phyloP scores from a whole-genome alignment of 2,113 vertebrate genomes.

The mouse (Mus musculus) region DNA sequence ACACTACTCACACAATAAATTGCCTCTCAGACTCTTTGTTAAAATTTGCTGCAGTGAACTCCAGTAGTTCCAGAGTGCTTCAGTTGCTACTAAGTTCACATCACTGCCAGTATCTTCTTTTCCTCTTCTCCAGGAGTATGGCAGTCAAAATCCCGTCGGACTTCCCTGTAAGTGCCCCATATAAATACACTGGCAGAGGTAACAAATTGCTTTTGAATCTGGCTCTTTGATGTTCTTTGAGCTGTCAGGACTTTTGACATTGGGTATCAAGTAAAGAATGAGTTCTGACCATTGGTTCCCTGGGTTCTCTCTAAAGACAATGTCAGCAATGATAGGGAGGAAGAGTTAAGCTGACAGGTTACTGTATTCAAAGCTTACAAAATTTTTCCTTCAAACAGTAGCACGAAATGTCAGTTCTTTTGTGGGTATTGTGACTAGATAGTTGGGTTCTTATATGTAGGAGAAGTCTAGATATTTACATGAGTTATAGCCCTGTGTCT shows the following conservation, averaged over 20 bases:
- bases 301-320: slow-evolving; percentile 95
- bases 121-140: slow-evolving; percentile 95
- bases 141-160: slow-evolving; percentile 94
- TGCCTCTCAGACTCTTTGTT: slow-evolving; percentile 96
- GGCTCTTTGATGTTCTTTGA: slow-evolving; percentile 95
- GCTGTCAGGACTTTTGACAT: slow-evolving; percentile 93
- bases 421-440: slow-evolving; percentile 93
- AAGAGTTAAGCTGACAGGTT: slow-evolving; percentile 93
- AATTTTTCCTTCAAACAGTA: slow-evolving; percentile 90
- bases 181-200: slow-evolving; percentile 96
- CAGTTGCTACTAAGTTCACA: slow-evolving; percentile 92
- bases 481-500: slow-evolving; percentile 90
- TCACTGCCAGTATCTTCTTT: slow-evolving; percentile 95
- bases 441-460: slow-evolving; percentile 93
- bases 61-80: slow-evolving; percentile 93
- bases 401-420: slow-evolving; percentile 90
- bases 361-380: slow-evolving; percentile 92
- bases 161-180: slow-evolving; percentile 93
- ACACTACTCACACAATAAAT: slow-evolving; percentile 96
- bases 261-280: slow-evolving; percentile 92
- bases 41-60: slow-evolving; percentile 95
- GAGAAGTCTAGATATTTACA: slow-evolving; percentile 93
- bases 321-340: slow-evolving; percentile 93
- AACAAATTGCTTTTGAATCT: slow-evolving; percentile 93
- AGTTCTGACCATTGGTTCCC: slow-evolving; percentile 93